Percentiles rank a stretch among this genome's conserved stretches.
Conservation (phyloP, 1,140 invertebrate species). For the Pogonomyrmex californicus region DNA sequence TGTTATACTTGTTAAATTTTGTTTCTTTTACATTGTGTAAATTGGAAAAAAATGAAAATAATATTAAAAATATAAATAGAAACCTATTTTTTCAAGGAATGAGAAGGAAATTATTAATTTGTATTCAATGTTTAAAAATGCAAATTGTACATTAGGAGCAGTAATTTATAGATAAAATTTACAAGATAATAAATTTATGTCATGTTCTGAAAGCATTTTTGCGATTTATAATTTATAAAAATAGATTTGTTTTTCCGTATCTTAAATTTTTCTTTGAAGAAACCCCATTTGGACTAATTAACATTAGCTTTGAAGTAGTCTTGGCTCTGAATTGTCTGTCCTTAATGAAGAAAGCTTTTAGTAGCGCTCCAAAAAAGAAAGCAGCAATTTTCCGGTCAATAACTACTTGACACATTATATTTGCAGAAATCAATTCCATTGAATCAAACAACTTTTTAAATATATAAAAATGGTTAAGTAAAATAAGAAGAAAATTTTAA, state of each 20-base stretch:
- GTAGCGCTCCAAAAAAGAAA: neutral
- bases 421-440: neutral
- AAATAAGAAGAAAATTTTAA: neutral
- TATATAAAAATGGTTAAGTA: neutral
- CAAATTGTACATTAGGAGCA: neutral
- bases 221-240: neutral
- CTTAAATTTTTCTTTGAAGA: neutral
- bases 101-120: neutral
- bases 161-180: neutral
- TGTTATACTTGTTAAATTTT: too few species aligned
- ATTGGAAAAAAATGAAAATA: neutral
- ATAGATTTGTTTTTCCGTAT: neutral
- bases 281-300: neutral
- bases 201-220: neutral
- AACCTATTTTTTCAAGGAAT: neutral
- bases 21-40: neutral
- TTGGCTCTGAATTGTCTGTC: conserved; percentile 44
- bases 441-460: neutral
- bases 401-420: neutral
- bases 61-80: neutral
- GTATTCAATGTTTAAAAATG: neutral
- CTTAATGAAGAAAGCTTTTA: neutral
- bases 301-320: neutral
- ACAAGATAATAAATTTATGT: neutral
- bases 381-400: neutral